These are phyloP conservation scores for Noctilio leporinus DNA, from an alignment of 2,113 vertebrate genomes.

Conservation along the genomic window DNA sequence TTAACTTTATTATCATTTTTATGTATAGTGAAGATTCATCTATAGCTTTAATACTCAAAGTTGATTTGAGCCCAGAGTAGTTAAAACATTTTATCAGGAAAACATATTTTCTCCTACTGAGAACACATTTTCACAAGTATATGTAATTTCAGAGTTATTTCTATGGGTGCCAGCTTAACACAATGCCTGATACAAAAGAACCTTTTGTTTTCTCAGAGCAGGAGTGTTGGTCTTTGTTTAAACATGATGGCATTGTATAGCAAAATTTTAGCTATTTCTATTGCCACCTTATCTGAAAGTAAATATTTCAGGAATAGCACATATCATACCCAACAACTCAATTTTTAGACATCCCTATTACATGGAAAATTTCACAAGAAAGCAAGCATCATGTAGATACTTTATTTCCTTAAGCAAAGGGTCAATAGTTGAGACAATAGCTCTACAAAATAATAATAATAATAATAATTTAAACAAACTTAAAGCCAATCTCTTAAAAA, in stretches of 20 bases:
- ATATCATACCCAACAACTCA: not conserved
- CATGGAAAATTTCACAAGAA: not conserved
- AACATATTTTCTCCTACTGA: not conserved
- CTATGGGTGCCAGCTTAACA: not conserved
- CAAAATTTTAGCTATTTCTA: not conserved
- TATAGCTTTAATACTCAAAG: not conserved
- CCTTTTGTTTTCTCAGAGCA: not conserved
- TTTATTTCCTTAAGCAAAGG: not conserved
- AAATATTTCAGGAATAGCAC: not conserved
- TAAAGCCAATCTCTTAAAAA: not conserved
- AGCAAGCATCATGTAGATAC: not conserved
- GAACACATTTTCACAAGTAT: not conserved
- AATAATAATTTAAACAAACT: not conserved
- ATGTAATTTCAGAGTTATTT: not conserved
- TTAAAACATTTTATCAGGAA: not conserved
- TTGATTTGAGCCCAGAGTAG: not conserved
- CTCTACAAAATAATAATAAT: not conserved
- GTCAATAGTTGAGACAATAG: conserved; percentile 15
- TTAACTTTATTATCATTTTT: not conserved
- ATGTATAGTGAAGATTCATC: not conserved
- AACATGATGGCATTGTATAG: not conserved
- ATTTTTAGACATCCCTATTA: not conserved
- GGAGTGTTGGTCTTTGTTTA: not conserved
- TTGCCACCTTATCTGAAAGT: not conserved
- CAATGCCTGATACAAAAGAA: not conserved